A percentile compares a stretch with the other conserved stretches of the same genome.
Conservation (phyloP, 2,797 vertebrate species). For the Eupleurogrammus muticus region DNA sequence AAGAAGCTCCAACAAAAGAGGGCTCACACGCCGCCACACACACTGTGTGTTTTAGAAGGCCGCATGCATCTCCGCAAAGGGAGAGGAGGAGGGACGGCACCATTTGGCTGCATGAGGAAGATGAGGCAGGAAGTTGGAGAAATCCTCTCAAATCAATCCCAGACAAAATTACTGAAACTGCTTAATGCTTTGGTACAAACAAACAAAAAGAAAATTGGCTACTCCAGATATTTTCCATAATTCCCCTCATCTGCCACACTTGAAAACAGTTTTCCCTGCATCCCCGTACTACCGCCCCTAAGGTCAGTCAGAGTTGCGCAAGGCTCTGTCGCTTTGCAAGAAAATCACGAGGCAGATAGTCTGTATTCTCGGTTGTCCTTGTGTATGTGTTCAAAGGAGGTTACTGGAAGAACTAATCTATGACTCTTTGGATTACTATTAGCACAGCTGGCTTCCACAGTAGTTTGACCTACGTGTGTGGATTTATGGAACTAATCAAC, state of each 20-base stretch:
- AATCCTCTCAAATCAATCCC: neutral
- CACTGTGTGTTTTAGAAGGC: conserved; percentile 25
- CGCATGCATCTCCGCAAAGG: conserved; percentile 8
- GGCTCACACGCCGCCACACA: conserved; percentile 44
- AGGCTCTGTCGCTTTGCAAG: conserved; percentile 3
- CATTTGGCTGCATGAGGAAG: neutral
- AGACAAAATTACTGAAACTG: conserved; percentile 9
- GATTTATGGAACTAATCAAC: conserved; percentile 33
- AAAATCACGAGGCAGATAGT: conserved; percentile 5
- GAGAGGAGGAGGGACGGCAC: neutral
- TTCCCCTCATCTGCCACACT: conserved; percentile 17
- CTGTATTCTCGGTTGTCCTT: neutral
- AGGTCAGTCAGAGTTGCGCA: conserved; percentile 18
- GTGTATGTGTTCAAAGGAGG: neutral
- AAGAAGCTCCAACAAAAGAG: conserved; percentile 48
- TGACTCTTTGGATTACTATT: conserved; percentile 1
- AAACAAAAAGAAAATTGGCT: neutral
- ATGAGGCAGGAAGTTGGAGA: neutral
- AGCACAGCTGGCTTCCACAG: neutral
- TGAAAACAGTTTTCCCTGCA: neutral
- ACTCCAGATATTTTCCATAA: conserved; percentile 2
- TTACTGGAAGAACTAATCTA: neutral
- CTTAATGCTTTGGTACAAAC: conserved; percentile 6
- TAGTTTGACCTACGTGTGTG: conserved; percentile 10
- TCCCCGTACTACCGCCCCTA: conserved; percentile 23